A percentile compares a stretch with the other conserved stretches of the same genome.
Conservation (phyloP, 2,888 invertebrate genomes). For the Andrena dorsata region DNA sequence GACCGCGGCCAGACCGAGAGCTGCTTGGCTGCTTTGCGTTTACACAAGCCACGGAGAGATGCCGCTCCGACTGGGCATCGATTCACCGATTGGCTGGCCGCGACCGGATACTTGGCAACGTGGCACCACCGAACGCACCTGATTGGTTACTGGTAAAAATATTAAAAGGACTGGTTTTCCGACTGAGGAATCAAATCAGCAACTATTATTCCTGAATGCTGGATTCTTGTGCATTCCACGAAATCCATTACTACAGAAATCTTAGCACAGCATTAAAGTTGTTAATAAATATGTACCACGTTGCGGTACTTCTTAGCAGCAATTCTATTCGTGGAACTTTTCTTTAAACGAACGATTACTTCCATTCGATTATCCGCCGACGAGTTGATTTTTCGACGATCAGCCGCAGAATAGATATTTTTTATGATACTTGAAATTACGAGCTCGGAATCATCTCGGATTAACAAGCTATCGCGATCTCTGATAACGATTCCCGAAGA, state of each 20-base stretch:
- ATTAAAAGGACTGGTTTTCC: constrained; percentile 69
- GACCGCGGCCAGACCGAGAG: constrained; percentile 71
- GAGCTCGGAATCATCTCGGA: background rate
- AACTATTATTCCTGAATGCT: constrained; percentile 59
- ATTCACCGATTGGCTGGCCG: constrained; percentile 67
- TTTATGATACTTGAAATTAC: background rate
- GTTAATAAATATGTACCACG: background rate
- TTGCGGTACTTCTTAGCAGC: background rate
- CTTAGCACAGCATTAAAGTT: background rate
- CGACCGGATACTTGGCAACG: constrained; percentile 85
- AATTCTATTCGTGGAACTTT: background rate
- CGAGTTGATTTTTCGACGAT: background rate
- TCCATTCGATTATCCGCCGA: background rate
- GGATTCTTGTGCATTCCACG: constrained; percentile 29
- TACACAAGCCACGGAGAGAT: constrained; percentile 63
- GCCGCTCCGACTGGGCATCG: constrained; percentile 71
- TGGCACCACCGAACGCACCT: constrained; percentile 81
- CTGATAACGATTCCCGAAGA: background rate
- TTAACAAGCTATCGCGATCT: background rate
- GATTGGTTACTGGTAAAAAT: constrained; percentile 73
- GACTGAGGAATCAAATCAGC: constrained; percentile 75
- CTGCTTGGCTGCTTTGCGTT: constrained; percentile 71
- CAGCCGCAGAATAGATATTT: background rate
- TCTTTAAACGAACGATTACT: background rate
- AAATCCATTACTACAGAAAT: constrained; percentile 2